phyloP scores from a whole-genome alignment of 2,113 vertebrate genomes.

The Callionymus lyra region DNA sequence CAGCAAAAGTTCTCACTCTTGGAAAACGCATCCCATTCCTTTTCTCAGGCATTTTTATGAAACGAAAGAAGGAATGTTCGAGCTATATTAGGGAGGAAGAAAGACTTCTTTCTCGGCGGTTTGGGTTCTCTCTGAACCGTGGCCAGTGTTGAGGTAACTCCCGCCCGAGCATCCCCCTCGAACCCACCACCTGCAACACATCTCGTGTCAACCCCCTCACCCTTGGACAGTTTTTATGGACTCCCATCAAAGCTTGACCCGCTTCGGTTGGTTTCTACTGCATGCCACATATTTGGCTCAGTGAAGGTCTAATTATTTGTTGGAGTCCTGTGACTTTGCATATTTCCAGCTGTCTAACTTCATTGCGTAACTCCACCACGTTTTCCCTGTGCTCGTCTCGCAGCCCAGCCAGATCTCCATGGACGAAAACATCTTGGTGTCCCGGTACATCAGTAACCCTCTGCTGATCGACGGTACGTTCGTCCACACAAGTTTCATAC shows the following conservation, averaged over 20 bases:
- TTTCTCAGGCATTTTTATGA: conserved; percentile 64
- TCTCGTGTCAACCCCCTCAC: conserved; percentile 70
- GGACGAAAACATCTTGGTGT: conserved; percentile 92
- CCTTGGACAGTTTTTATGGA: conserved; percentile 50
- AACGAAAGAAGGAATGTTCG: conserved; percentile 70
- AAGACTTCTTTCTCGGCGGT: conserved; percentile 44
- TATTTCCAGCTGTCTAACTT: too few species aligned
- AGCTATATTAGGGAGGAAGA: conserved; percentile 59
- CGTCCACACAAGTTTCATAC: not conserved
- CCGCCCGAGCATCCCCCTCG: conserved; percentile 38
- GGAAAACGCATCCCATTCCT: conserved; percentile 53
- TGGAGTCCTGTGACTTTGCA: too few species aligned
- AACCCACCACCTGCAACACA: conserved; percentile 69
- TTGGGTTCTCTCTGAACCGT: conserved; percentile 58
- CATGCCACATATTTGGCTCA: not conserved
- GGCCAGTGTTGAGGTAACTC: conserved; percentile 57
- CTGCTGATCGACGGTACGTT: conserved; percentile 88
- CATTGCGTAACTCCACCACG: not conserved
- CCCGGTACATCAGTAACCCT: conserved; percentile 88
- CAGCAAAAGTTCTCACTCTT: conserved; percentile 51
- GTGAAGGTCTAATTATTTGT: too few species aligned
- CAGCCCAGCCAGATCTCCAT: conserved; percentile 90
- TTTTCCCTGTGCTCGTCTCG: conserved; percentile 8
- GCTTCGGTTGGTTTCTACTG: conserved; percentile 27
- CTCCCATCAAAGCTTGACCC: conserved; percentile 41